Evolutionary conservation across 2,797 vertebrate species (phyloP).

Genomic region (Pipistrellus pygmaeus): DNA sequence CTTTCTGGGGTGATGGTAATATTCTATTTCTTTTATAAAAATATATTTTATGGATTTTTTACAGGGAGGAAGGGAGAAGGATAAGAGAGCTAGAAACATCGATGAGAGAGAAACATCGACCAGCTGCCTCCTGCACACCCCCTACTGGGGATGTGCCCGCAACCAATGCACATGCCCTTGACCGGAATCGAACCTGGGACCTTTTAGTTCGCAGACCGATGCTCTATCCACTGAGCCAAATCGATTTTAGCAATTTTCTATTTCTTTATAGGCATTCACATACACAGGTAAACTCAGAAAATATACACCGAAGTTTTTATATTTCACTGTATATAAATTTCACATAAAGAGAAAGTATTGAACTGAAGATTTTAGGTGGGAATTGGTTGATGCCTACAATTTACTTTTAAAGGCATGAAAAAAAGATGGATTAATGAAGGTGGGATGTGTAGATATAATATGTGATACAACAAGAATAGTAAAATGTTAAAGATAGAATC

Average conservation of each 20-base stretch:
- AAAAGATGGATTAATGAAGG: conserved; percentile 1
- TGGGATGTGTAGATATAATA: not conserved
- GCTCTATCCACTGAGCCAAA: too few species aligned
- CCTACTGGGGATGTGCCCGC: too few species aligned
- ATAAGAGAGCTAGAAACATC: too few species aligned
- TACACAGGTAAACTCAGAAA: conserved; percentile 28
- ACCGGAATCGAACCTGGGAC: too few species aligned
- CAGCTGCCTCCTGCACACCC: too few species aligned
- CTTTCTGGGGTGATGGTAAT: not conserved
- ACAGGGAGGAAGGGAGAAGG: too few species aligned
- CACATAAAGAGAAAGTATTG: not conserved
- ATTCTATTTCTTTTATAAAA: not conserved
- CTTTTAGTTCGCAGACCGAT: too few species aligned
- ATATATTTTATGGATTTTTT: too few species aligned
- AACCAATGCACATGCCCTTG: too few species aligned
- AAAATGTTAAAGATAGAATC: conserved; percentile 22
- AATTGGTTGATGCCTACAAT: not conserved
- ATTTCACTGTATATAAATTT: not conserved
- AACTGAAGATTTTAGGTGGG: too few species aligned
- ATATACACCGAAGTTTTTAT: not conserved
- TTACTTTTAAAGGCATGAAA: conserved; percentile 28
- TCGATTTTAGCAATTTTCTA: not conserved
- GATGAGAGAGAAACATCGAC: too few species aligned
- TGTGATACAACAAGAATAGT: not conserved
- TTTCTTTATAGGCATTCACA: not conserved